Base-by-base conservation (phyloP, 2,888 invertebrate species). In the Drosophila lacicola region DNA sequence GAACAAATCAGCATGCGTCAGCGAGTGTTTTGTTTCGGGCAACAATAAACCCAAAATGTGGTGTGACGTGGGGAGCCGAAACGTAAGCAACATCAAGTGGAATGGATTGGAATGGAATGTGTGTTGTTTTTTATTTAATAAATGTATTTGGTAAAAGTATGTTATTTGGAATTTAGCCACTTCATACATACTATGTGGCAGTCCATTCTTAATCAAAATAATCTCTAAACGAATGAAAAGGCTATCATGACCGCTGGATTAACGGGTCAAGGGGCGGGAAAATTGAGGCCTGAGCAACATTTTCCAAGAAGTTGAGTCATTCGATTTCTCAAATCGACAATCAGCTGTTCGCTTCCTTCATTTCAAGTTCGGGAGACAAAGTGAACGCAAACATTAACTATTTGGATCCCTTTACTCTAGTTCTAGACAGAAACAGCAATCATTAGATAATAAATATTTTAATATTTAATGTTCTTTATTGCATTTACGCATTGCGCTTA, bases 21-120 rank as follows among this genome's bases (percentile, higher is more conserved):
- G 65, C 73, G n/a, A 49, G 29, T 49, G 39, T 17, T 61, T 72
- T 72, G 64, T 51, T 68, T 55, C 19, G 19, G 50, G n/a, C 47
- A 44, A 17, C 11, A 9, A n/a, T 1, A 21, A 36, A 37, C 33
- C 44, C 9, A 25, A 44, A 41, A 49, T 14, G 8, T 37, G 34
- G 37, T 17, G 46, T 37, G 29, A 55, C 47, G 37, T 44, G 37
- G 2, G 2, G 17, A n/a, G 25, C 14, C 29, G 29, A n/a, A 39
- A 2, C 13, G 6, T 19, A 54, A 33, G 9, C 34, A 29, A 1
- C 11, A 10, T 39, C 34, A 19, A 46, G 29, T 47, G 29, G 19
- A 41, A 34, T 29, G 29, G 8, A 29, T 29, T 57, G 19, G 19
- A 57, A 47, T 11, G 17, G n/a, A 34, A 50, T 42, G 9, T n/a